Evolutionary conservation across 2,113 vertebrate genomes (phyloP).

Genomic region (Fukomys damarensis): DNA sequence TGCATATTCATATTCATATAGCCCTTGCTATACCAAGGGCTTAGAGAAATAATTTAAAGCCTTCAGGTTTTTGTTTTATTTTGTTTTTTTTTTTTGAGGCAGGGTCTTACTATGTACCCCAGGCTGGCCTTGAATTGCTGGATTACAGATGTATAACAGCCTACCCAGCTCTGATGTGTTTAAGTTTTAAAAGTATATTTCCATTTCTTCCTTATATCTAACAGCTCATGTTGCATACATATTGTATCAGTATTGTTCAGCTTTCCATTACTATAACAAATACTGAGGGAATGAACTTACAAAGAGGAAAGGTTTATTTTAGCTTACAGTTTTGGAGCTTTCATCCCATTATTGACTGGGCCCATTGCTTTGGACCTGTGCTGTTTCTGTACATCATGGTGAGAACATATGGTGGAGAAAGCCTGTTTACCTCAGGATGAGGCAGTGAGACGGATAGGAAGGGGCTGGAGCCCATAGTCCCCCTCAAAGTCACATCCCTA

Average conservation of each 20-base stretch:
- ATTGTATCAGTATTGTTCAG: background rate
- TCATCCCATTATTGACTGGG: background rate
- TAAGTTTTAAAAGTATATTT: background rate
- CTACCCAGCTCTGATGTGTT: background rate
- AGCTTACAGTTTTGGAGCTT: background rate
- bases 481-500: background rate
- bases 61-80: background rate
- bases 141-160: background rate
- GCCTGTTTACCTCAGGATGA: background rate
- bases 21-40: background rate
- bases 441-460: background rate
- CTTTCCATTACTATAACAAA: background rate
- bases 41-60: background rate
- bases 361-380: too few relatives aligned
- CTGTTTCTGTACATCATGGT: background rate
- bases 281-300: background rate
- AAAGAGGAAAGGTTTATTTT: background rate
- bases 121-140: background rate
- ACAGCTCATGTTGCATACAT: background rate
- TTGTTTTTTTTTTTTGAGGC: background rate
- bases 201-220: background rate
- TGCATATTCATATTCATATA: background rate
- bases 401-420: background rate
- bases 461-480: background rate
- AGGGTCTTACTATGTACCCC: background rate